Conservation (phyloP, 2,113 vertebrate genomes). For the Engraulis encrasicolus region DNA sequence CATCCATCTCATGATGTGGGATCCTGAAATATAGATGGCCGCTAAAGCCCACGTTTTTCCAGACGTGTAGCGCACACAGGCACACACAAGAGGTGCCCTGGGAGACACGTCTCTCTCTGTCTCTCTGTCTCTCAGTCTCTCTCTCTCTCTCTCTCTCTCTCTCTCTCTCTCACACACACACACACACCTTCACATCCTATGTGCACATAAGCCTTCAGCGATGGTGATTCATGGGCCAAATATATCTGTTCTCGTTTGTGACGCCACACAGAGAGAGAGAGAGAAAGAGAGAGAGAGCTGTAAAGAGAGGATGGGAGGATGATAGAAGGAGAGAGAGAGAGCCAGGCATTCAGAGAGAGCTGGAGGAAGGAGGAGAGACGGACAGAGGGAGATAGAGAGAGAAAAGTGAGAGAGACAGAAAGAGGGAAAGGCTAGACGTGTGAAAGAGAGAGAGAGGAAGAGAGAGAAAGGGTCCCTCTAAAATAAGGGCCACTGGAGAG, state of each 20-base stretch:
- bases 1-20: background rate
- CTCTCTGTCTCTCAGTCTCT: too few species aligned
- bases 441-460: background rate
- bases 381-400: background rate
- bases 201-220: too few species aligned
- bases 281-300: background rate
- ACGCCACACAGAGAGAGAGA: background rate
- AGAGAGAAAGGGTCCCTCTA: background rate
- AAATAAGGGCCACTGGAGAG: background rate
- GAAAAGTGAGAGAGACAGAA: background rate
- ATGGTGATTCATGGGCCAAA: too few species aligned
- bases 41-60: background rate
- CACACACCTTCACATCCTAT: too few species aligned
- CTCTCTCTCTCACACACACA: too few species aligned
- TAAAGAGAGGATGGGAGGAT: background rate
- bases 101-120: background rate
- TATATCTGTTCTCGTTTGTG: background rate
- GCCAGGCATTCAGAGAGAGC: background rate
- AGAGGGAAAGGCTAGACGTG: background rate
- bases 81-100: background rate
- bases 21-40: conserved; percentile 1
- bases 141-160: too few species aligned
- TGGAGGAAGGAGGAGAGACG: background rate
- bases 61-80: background rate
- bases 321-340: background rate